These are phyloP conservation scores for Sinonovacula constricta DNA, from an alignment of 1,140 invertebrate genomes.

Conservation along the genomic window DNA sequence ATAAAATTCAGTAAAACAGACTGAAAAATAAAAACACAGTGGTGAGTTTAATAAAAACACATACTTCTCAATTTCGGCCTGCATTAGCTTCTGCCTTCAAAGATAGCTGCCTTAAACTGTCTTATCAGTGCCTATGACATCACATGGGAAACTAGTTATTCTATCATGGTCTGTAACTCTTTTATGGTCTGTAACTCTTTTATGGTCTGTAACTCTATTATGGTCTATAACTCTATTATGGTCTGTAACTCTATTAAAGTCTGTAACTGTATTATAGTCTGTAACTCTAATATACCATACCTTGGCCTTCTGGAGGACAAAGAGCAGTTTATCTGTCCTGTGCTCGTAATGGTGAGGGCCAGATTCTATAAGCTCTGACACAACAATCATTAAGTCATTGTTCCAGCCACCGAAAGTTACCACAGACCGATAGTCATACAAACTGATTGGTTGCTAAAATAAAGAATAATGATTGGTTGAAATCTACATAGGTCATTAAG, in stretches of 20 bases:
- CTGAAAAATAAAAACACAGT: too few species aligned
- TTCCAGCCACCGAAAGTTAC: conserved; percentile 96
- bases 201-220: background rate
- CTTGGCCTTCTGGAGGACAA: conserved; percentile 94
- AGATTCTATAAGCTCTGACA: conserved; percentile 79
- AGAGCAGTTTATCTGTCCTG: conserved; percentile 92
- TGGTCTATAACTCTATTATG: too few species aligned
- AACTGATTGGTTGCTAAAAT: conserved; percentile 70
- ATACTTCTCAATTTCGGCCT: too few species aligned
- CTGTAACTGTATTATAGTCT: background rate
- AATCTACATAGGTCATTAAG: too few species aligned
- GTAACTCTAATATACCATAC: too few species aligned
- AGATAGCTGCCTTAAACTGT: too few species aligned
- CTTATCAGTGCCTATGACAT: too few species aligned
- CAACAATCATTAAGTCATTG: conserved; percentile 97
- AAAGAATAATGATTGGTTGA: too few species aligned
- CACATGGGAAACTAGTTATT: too few species aligned
- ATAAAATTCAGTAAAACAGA: too few species aligned
- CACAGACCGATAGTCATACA: conserved; percentile 92
- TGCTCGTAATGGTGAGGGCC: conserved; percentile 72
- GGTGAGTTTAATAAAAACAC: too few species aligned
- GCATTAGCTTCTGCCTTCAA: too few species aligned
- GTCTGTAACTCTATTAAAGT: background rate
- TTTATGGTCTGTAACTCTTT: background rate
- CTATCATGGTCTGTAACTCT: background rate